Percentiles rank a stretch among this genome's conserved stretches.
Conservation (phyloP, 2,888 invertebrate genomes). For the Drosophila tanythrix region DNA sequence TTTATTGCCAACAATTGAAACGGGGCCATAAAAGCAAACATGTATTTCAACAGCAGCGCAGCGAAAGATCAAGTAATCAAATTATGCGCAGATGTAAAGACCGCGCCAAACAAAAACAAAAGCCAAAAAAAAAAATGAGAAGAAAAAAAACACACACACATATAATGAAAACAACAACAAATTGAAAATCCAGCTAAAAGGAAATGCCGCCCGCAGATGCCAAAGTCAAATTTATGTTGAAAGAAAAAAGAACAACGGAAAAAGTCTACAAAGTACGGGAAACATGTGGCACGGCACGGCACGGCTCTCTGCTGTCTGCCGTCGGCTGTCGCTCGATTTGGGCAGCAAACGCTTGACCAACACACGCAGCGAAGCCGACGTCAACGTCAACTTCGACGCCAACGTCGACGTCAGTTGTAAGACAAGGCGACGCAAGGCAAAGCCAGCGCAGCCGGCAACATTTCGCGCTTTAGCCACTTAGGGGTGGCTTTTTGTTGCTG, state of each 20-base stretch:
- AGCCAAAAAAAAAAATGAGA: background rate
- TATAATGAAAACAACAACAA: constrained; percentile 19
- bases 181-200: constrained; percentile 47
- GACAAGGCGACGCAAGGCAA: constrained; percentile 18
- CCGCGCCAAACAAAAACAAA: constrained; percentile 32
- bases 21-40: constrained; percentile 45
- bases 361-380: constrained; percentile 38
- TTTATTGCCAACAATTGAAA: constrained; percentile 43
- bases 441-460: constrained; percentile 57
- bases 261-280: constrained; percentile 54
- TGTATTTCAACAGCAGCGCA: constrained; percentile 40
- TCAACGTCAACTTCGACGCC: constrained; percentile 15
- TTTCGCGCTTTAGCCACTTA: constrained; percentile 57
- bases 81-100: constrained; percentile 54
- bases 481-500: constrained; percentile 67
- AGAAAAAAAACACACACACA: constrained; percentile 2
- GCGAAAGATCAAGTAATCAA: constrained; percentile 58
- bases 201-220: constrained; percentile 53
- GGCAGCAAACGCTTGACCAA: constrained; percentile 62
- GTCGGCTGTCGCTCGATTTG: constrained; percentile 34
- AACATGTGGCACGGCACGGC: constrained; percentile 59
- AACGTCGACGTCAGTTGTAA: constrained; percentile 39
- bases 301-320: constrained; percentile 20
- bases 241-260: constrained; percentile 18
- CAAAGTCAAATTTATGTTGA: constrained; percentile 62